Evolutionary conservation across 2,888 invertebrate species (phyloP).

Genomic region (Conchocele bisecta): DNA sequence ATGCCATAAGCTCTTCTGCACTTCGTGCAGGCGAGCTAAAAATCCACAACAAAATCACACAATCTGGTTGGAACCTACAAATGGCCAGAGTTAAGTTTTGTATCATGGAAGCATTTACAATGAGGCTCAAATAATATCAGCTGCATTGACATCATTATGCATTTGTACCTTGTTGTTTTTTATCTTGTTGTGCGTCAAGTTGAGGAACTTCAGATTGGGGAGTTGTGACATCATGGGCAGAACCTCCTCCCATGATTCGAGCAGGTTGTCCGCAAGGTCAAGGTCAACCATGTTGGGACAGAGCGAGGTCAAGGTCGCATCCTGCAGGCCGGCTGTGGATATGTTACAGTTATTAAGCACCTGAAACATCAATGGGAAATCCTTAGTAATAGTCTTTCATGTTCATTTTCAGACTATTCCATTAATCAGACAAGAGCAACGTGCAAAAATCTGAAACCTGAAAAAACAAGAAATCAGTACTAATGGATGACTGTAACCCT

Average conservation of each 20-base stretch:
- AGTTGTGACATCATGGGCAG: slow-evolving; percentile 88
- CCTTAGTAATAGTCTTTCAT: neutral
- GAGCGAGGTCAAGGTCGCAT: slow-evolving; percentile 61
- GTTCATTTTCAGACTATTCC: too few species aligned
- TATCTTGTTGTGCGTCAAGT: slow-evolving; percentile 90
- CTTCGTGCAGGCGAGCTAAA: too few species aligned
- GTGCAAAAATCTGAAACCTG: too few species aligned
- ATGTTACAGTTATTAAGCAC: slow-evolving; percentile 64
- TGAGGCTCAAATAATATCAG: too few species aligned
- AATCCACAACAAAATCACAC: too few species aligned
- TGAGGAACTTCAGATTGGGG: slow-evolving; percentile 84
- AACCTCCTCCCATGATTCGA: slow-evolving; percentile 89
- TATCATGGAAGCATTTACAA: neutral
- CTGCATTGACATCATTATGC: too few species aligned
- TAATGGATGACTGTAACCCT: too few species aligned
- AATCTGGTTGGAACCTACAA: too few species aligned
- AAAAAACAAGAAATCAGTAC: too few species aligned
- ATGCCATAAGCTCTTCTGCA: too few species aligned
- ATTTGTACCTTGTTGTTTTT: slow-evolving; percentile 73
- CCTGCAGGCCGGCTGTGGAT: slow-evolving; percentile 66
- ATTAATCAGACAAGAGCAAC: too few species aligned
- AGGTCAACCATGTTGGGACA: slow-evolving; percentile 88
- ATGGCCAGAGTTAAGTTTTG: too few species aligned
- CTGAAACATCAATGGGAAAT: slow-evolving; percentile 60
- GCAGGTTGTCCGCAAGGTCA: slow-evolving; percentile 90